Percentiles rank a stretch among this genome's conserved stretches.
Conservation (phyloP, 2,797 vertebrate genomes). For the Melanotaenia parkinsoni region DNA sequence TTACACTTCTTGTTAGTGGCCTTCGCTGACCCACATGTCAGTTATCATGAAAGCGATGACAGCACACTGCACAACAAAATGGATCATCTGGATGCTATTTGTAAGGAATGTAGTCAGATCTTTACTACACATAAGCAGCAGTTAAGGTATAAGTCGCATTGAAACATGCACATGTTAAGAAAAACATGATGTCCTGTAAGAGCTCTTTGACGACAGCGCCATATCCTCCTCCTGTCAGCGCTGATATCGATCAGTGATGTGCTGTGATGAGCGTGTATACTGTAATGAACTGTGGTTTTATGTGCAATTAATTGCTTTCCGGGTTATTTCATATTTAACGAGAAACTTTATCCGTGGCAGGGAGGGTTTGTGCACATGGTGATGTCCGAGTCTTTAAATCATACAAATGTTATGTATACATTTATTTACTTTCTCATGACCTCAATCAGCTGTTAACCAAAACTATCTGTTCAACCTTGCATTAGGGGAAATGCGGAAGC, state of each 20-base stretch:
- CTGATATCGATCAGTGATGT: conserved; percentile 54
- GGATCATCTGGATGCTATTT: conserved; percentile 49
- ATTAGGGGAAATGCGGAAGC: too few relatives aligned
- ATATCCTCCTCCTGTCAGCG: conserved; percentile 27
- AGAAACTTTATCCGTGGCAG: too few relatives aligned
- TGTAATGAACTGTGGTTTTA: conserved; percentile 46
- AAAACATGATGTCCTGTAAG: not conserved
- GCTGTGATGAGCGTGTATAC: conserved; percentile 1
- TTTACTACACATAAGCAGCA: conserved; percentile 22
- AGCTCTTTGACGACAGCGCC: conserved; percentile 30
- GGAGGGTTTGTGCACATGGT: too few relatives aligned
- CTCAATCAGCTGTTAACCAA: too few relatives aligned
- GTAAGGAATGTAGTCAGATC: conserved; percentile 35
- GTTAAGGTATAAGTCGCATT: conserved; percentile 26
- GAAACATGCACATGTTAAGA: conserved; percentile 3
- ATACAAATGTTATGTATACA: too few relatives aligned
- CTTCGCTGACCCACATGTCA: conserved; percentile 35
- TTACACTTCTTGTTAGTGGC: conserved; percentile 36
- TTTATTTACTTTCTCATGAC: too few relatives aligned
- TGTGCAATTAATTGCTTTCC: not conserved
- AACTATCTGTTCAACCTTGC: too few relatives aligned
- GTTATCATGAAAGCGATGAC: conserved; percentile 44
- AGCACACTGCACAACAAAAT: conserved; percentile 42
- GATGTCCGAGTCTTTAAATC: too few relatives aligned
- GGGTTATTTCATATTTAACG: too few relatives aligned